Percentiles rank a stretch among this genome's conserved stretches.
Evolutionary conservation across 2,888 invertebrate genomes (phyloP).

Genomic region (Pheosia gnoma): DNA sequence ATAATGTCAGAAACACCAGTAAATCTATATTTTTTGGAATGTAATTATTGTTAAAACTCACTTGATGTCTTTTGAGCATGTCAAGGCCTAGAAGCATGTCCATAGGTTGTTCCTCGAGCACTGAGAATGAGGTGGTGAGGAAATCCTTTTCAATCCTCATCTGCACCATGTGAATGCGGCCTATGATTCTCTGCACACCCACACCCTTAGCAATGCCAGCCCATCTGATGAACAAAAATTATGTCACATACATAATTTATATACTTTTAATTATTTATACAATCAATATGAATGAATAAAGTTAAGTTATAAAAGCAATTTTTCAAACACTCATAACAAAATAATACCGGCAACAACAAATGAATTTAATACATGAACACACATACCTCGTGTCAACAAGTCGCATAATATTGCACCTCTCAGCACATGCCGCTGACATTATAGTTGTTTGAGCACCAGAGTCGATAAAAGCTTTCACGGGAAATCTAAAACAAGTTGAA

Average conservation of each 20-base stretch:
- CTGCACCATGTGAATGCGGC: constrained; percentile 98
- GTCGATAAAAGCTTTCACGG: constrained; percentile 99
- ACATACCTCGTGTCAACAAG: constrained; percentile 90
- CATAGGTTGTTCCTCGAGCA: constrained; percentile 98
- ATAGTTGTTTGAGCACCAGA: constrained; percentile 99
- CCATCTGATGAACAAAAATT: constrained; percentile 85
- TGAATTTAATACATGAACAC: neutral
- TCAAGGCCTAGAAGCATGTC: constrained; percentile 99
- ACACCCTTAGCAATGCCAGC: constrained; percentile 99
- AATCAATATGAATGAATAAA: too few species aligned
- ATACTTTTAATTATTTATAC: too few species aligned
- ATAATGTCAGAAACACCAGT: too few species aligned
- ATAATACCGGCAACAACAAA: neutral
- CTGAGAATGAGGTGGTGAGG: constrained; percentile 97
- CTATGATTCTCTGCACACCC: constrained; percentile 97
- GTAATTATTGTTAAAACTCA: constrained; percentile 46
- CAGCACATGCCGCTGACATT: constrained; percentile 98
- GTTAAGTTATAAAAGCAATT: too few species aligned
- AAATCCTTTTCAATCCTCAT: constrained; percentile 97
- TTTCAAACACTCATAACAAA: too few species aligned
- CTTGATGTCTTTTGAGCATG: constrained; percentile 98
- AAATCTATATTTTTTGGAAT: too few species aligned
- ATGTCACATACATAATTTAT: neutral
- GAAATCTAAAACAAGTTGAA: constrained; percentile 77
- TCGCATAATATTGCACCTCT: constrained; percentile 96